Evolutionary conservation across 2,888 invertebrate genomes (phyloP).

Genomic region (Parasteatoda lunata): DNA sequence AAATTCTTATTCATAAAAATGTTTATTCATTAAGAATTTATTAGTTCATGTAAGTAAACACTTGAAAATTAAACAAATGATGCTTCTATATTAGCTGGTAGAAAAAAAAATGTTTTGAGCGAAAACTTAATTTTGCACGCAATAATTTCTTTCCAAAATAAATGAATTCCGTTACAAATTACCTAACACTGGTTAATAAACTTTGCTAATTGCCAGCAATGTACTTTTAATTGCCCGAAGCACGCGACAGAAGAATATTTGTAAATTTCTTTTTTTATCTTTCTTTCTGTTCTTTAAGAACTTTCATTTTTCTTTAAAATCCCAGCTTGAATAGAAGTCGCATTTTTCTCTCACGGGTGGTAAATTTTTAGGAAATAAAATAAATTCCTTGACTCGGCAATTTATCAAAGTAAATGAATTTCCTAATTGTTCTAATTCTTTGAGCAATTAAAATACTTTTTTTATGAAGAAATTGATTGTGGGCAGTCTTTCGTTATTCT

Average conservation of each 20-base stretch:
- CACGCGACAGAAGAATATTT: conserved; percentile 21
- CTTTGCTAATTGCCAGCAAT: conserved; percentile 29
- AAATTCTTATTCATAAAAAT: too few relatives aligned
- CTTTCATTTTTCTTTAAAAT: neutral
- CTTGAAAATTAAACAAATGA: too few relatives aligned
- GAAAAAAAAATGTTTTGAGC: neutral
- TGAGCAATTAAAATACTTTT: neutral
- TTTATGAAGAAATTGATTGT: neutral
- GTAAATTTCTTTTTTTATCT: neutral
- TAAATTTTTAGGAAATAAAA: neutral
- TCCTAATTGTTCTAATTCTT: neutral
- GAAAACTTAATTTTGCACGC: conserved; percentile 47
- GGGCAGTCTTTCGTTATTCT: neutral
- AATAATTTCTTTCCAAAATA: conserved; percentile 25
- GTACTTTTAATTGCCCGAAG: conserved; percentile 39
- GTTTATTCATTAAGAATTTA: too few relatives aligned
- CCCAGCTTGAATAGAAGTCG: neutral
- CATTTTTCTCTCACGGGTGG: neutral
- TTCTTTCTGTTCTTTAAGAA: neutral
- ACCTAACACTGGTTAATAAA: conserved; percentile 42
- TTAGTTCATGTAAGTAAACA: too few relatives aligned
- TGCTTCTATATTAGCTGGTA: neutral
- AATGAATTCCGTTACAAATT: conserved; percentile 31
- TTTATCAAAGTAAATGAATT: conserved; percentile 3
- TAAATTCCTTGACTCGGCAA: neutral